Percentiles rank a stretch among this genome's conserved stretches.
These are phyloP conservation scores for Patagioenas fasciata DNA, from an alignment of 2,113 vertebrate species.

Conservation along the genomic window DNA sequence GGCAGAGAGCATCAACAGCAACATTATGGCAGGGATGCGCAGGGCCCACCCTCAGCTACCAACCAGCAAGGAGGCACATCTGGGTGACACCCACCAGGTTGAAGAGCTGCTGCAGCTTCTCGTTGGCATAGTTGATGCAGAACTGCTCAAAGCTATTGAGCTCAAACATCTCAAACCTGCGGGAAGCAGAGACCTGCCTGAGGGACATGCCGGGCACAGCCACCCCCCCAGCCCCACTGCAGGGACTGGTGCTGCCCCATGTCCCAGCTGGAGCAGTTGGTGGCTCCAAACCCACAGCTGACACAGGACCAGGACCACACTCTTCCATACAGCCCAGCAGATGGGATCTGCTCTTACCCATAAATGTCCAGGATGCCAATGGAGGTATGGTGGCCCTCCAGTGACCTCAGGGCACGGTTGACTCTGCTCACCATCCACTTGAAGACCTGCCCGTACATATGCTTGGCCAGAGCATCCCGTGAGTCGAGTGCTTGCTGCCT, in stretches of 20 bases:
- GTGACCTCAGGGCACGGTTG: conserved; percentile 70
- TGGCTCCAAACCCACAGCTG: background rate
- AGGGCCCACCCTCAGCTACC: background rate
- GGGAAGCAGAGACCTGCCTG: background rate
- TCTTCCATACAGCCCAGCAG: background rate
- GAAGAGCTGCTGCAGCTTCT: conserved; percentile 95
- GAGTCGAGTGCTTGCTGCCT: conserved; percentile 71
- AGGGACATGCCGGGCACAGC: background rate
- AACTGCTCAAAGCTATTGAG: conserved; percentile 91
- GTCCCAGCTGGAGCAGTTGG: background rate
- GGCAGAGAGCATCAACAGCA: background rate
- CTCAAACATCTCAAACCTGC: conserved; percentile 83
- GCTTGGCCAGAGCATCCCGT: conserved; percentile 78
- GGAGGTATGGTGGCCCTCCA: conserved; percentile 55
- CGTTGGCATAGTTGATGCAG: conserved; percentile 91
- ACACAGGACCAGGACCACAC: background rate
- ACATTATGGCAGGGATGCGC: accelerated
- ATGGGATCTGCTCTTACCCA: conserved; percentile 57
- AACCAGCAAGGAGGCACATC: background rate
- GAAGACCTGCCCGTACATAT: conserved; percentile 77
- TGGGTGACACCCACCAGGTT: conserved; percentile 74
- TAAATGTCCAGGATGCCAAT: conserved; percentile 82
- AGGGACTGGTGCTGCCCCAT: background rate
- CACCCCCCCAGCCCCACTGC: background rate
- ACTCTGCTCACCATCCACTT: conserved; percentile 77